A percentile compares a stretch with the other conserved stretches of the same genome.
phyloP scores from a whole-genome alignment of 1,140 invertebrate genomes.

The Sycophaga agraensis region DNA sequence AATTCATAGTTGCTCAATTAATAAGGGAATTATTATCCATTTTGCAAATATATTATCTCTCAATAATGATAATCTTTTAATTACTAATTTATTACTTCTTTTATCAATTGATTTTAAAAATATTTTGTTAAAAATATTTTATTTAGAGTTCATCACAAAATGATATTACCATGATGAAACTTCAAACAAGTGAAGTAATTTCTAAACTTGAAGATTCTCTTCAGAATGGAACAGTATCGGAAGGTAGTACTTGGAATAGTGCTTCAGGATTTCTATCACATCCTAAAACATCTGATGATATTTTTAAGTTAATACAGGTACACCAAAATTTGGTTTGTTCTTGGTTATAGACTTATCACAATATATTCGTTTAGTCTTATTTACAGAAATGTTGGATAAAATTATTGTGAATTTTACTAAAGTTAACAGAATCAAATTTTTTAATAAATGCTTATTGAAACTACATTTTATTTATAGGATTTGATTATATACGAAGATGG shows the following conservation, averaged over 20 bases:
- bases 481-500: conserved; percentile 56
- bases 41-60: neutral
- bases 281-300: conserved; percentile 49
- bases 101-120: too few relatives aligned
- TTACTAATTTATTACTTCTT: too few relatives aligned
- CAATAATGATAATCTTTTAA: too few relatives aligned
- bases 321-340: too few relatives aligned
- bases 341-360: too few relatives aligned
- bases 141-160: conserved; percentile 28
- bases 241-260: conserved; percentile 55
- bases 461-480: conserved; percentile 44
- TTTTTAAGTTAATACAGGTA: conserved; percentile 55
- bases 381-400: too few relatives aligned
- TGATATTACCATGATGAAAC: conserved; percentile 61
- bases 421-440: neutral
- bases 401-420: neutral
- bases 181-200: conserved; percentile 69
- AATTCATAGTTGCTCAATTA: neutral
- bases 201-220: conserved; percentile 66
- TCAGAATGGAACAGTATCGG: conserved; percentile 55
- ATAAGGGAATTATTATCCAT: neutral
- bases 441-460: neutral
- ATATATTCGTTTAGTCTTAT: too few relatives aligned
- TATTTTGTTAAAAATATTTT: neutral
- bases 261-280: conserved; percentile 51